phyloP scores from a whole-genome alignment of 2,797 vertebrate species.

The Gadopsis marmoratus region DNA sequence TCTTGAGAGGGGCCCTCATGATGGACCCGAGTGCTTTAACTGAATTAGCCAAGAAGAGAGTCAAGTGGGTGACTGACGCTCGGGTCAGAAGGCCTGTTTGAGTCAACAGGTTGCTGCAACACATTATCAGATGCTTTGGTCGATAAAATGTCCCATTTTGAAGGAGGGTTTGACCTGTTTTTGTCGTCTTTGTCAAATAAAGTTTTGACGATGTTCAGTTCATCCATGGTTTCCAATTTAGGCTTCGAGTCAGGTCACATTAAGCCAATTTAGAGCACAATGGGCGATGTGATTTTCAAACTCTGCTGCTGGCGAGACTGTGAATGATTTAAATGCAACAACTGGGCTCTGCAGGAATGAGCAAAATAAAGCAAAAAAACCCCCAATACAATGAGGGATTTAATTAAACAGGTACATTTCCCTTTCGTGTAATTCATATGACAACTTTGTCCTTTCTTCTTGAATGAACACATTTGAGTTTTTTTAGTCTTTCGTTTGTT shows the following conservation, averaged over 20 bases:
- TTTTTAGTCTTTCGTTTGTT: neutral
- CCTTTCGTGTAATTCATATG: neutral
- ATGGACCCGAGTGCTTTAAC: conserved; percentile 62
- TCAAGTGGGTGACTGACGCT: conserved; percentile 65
- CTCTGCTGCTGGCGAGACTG: neutral
- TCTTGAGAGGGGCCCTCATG: conserved; percentile 22
- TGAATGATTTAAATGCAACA: neutral
- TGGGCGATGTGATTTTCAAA: neutral
- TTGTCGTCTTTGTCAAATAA: conserved; percentile 23
- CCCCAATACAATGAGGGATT: conserved; percentile 14
- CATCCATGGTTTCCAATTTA: neutral
- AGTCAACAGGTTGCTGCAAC: conserved; percentile 57
- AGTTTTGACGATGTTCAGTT: neutral
- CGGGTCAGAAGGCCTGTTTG: conserved; percentile 43
- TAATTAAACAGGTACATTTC: conserved; percentile 29
- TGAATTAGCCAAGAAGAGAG: conserved; percentile 53
- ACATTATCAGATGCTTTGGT: conserved; percentile 14
- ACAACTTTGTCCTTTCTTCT: neutral
- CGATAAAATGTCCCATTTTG: neutral
- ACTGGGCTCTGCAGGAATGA: neutral
- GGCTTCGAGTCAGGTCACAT: conserved; percentile 4
- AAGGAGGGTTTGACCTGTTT: neutral
- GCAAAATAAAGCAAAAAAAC: conserved; percentile 5
- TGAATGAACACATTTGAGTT: neutral
- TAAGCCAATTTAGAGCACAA: neutral